Percentiles rank a stretch among this genome's conserved stretches.
phyloP scores from a whole-genome alignment of 2,888 invertebrate species.

The Lasioglossum zephyrum region DNA sequence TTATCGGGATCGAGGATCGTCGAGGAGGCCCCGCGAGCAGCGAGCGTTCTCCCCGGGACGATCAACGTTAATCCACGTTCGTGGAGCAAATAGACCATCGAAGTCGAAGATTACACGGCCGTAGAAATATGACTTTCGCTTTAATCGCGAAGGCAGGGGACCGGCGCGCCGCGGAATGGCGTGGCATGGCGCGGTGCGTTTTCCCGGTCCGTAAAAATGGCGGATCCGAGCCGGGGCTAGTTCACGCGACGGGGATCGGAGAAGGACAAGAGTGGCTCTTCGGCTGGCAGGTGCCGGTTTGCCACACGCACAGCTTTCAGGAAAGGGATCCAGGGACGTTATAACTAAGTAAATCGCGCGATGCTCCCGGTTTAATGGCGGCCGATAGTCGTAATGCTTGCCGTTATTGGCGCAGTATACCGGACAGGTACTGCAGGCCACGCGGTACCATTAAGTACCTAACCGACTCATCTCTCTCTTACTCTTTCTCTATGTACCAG shows the following conservation, averaged over 20 bases:
- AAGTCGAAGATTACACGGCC: slow-evolving; percentile 20
- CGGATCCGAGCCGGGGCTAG: not conserved
- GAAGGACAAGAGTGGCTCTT: slow-evolving; percentile 10
- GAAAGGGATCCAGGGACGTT: slow-evolving; percentile 22
- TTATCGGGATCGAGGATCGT: slow-evolving; percentile 16
- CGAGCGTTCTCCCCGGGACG: not conserved
- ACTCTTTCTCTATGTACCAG: slow-evolving; percentile 23
- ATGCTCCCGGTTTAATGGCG: slow-evolving; percentile 56
- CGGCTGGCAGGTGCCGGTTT: slow-evolving; percentile 39
- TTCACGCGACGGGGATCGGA: slow-evolving; percentile 16
- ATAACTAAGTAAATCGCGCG: slow-evolving; percentile 46
- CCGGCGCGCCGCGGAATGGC: not conserved
- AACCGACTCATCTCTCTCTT: not conserved
- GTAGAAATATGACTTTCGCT: slow-evolving; percentile 8
- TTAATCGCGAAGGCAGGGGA: not conserved
- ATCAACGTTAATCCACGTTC: slow-evolving; percentile 18
- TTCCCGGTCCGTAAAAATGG: not conserved
- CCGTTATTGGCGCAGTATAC: slow-evolving; percentile 25
- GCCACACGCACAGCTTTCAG: slow-evolving; percentile 37
- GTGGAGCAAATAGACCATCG: slow-evolving; percentile 33
- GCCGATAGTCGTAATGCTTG: slow-evolving; percentile 55
- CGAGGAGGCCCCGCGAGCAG: not conserved
- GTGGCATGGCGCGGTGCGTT: not conserved
- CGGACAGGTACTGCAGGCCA: slow-evolving; percentile 46
- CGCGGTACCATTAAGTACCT: slow-evolving; percentile 54